These are phyloP conservation scores for Malthinus seriepunctatus DNA, from an alignment of 2,888 invertebrate species.

Conservation along the genomic window DNA sequence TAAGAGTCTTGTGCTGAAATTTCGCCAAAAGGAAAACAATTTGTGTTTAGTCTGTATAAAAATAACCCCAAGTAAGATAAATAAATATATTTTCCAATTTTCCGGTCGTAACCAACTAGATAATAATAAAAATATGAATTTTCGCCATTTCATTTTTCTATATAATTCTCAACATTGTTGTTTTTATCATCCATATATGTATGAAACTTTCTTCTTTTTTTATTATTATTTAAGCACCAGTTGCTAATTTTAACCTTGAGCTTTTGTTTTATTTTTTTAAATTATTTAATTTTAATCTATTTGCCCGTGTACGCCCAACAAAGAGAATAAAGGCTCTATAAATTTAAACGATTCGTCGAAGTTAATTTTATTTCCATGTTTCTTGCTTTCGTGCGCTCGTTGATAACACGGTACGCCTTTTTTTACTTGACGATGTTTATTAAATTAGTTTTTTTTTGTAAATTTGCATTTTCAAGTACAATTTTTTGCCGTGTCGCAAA, in stretches of 20 bases:
- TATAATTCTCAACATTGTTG: neutral
- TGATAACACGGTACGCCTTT: slow-evolving; percentile 11
- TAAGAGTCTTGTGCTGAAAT: no score
- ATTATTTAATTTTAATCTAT: slow-evolving; percentile 1
- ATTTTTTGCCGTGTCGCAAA: no score
- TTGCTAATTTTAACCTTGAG: neutral
- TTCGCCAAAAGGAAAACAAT: no score
- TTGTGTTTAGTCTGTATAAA: no score
- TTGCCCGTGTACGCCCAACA: neutral
- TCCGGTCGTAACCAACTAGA: slow-evolving; percentile 3
- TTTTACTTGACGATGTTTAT: slow-evolving; percentile 7
- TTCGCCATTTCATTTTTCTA: neutral
- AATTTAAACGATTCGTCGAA: slow-evolving; percentile 11
- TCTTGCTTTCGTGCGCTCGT: slow-evolving; percentile 5
- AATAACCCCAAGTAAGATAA: no score
- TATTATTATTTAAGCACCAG: neutral
- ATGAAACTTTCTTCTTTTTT: neutral
- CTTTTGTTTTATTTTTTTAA: neutral
- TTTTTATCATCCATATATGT: neutral
- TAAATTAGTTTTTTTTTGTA: neutral
- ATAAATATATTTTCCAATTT: slow-evolving; percentile 1
- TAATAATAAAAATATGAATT: neutral
- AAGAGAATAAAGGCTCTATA: neutral
- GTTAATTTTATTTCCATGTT: slow-evolving; percentile 13
- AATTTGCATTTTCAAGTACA: no score